A percentile compares a stretch with the other conserved stretches of the same genome.
These are phyloP conservation scores for Alfaro cultratus DNA, from an alignment of 2,797 vertebrate species.

Conservation along the genomic window DNA sequence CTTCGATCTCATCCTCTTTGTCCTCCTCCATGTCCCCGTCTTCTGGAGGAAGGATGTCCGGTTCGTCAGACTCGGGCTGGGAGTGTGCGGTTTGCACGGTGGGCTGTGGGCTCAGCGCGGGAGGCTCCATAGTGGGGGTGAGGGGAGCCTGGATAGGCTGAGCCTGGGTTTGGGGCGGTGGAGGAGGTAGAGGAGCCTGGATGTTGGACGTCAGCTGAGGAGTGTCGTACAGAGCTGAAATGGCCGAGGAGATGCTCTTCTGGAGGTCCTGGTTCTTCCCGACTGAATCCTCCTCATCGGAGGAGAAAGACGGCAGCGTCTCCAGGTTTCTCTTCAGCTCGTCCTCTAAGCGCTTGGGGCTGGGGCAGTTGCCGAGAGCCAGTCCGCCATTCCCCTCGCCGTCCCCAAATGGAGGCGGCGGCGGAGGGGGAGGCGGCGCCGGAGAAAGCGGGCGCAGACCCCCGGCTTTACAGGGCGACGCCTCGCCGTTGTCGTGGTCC, in stretches of 20 bases:
- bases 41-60: slow-evolving; percentile 72
- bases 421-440: slow-evolving; percentile 77
- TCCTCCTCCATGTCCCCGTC: slow-evolving; percentile 63
- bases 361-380: slow-evolving; percentile 87
- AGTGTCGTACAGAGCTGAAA: slow-evolving; percentile 92
- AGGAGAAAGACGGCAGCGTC: slow-evolving; percentile 93
- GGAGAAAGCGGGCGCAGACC: slow-evolving; percentile 81
- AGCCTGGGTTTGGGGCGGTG: slow-evolving; percentile 63
- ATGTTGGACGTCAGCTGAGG: slow-evolving; percentile 74
- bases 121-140: slow-evolving; percentile 76
- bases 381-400: slow-evolving; percentile 87
- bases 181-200: slow-evolving; percentile 61
- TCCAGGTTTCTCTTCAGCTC: slow-evolving; percentile 94
- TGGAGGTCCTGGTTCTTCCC: slow-evolving; percentile 96
- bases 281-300: slow-evolving; percentile 92
- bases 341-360: slow-evolving; percentile 91
- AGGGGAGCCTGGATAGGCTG: slow-evolving; percentile 64
- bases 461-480: slow-evolving; percentile 81
- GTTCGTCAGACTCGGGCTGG: slow-evolving; percentile 71
- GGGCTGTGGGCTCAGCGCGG: slow-evolving; percentile 78
- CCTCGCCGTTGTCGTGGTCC: slow-evolving; percentile 76
- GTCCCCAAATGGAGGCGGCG: slow-evolving; percentile 77
- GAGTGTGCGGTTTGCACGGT: slow-evolving; percentile 69
- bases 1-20: slow-evolving; percentile 61
- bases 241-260: slow-evolving; percentile 94